phyloP scores from a whole-genome alignment of 2,797 vertebrate genomes.

The Myripristis murdjan region DNA sequence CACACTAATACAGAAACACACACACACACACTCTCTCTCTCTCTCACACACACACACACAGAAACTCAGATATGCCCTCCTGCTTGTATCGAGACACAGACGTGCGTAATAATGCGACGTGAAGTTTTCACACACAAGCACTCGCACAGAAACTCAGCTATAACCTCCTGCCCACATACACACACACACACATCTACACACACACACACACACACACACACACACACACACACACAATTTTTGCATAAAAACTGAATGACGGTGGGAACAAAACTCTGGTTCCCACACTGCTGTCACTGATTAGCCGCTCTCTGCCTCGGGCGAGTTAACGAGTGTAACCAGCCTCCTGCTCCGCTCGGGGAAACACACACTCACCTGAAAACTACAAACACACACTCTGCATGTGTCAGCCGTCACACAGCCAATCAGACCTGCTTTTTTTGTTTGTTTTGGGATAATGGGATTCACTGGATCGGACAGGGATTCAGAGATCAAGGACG shows the following conservation, averaged over 20 bases:
- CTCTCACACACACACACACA: conserved; percentile 8
- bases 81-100: neutral
- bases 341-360: neutral
- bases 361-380: conserved; percentile 39
- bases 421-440: neutral
- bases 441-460: too few relatives aligned
- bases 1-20: conserved; percentile 41
- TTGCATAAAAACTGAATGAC: conserved; percentile 31
- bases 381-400: conserved; percentile 9
- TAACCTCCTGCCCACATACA: neutral
- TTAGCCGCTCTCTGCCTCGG: conserved; percentile 49
- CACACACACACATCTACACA: neutral
- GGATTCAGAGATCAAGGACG: neutral
- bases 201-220: conserved; percentile 5
- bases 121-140: conserved; percentile 5
- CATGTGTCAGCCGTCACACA: neutral
- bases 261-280: conserved; percentile 59
- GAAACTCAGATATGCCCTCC: conserved; percentile 33
- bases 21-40: conserved; percentile 29
- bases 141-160: conserved; percentile 46
- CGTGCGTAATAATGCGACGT: conserved; percentile 12
- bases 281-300: conserved; percentile 73
- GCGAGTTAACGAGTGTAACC: conserved; percentile 54
- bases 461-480: conserved; percentile 7
- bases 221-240: too few relatives aligned